Conservation (phyloP, 2,888 invertebrate genomes). For the Nomada ferruginata region DNA sequence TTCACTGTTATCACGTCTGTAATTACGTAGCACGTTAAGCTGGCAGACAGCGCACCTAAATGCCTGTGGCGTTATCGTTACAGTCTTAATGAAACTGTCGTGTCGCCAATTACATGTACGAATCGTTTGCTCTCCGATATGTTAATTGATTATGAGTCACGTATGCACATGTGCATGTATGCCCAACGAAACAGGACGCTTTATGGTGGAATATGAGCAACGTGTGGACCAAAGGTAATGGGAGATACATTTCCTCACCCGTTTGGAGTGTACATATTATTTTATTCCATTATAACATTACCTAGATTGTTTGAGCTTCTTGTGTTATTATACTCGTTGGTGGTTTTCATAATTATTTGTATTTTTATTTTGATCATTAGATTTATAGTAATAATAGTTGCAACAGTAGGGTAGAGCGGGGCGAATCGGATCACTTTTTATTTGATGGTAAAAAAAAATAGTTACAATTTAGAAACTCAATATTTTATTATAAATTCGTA, state of each 20-base stretch:
- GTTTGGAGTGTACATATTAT: not conserved
- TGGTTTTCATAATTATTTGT: no score
- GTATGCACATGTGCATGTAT: not conserved
- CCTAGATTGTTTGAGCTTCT: no score
- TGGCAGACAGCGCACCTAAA: not conserved
- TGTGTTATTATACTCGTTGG: no score
- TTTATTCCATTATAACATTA: no score
- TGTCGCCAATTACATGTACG: conserved; percentile 40
- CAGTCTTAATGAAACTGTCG: conserved; percentile 49
- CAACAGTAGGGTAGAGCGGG: no score
- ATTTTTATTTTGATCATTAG: no score
- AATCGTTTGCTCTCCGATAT: conserved; percentile 37
- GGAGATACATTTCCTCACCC: not conserved
- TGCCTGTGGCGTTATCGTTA: conserved; percentile 34
- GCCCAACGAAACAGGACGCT: not conserved
- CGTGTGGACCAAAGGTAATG: not conserved
- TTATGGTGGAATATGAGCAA: not conserved
- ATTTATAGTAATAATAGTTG: no score
- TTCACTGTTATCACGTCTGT: conserved; percentile 29
- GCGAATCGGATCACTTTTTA: no score
- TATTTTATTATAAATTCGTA: no score
- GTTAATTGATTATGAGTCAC: conserved; percentile 43
- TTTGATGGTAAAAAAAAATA: no score
- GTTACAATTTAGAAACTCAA: no score
- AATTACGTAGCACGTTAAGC: conserved; percentile 46